Conservation (phyloP, 1,140 invertebrate species). For the Polypedilum vanderplanki region DNA sequence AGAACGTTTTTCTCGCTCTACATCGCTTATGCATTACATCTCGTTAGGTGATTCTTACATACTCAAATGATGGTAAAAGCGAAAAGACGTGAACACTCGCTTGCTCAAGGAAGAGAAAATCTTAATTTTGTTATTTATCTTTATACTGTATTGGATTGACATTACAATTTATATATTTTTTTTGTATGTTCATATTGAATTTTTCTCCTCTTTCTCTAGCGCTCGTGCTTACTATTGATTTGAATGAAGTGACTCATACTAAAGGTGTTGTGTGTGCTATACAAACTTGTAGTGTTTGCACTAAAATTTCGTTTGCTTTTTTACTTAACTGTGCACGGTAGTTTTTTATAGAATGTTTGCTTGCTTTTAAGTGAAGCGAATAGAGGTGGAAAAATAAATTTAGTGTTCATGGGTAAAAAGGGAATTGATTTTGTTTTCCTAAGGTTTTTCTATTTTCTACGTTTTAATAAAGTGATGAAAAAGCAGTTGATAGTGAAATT, state of each 20-base stretch:
- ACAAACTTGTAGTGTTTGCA: too few species aligned
- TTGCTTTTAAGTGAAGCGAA: too few species aligned
- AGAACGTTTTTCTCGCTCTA: not conserved
- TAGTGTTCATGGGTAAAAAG: too few species aligned
- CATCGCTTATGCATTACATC: constrained; percentile 23
- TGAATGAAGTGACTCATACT: not conserved
- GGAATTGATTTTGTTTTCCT: too few species aligned
- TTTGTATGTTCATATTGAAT: not conserved
- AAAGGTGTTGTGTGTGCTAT: too few species aligned
- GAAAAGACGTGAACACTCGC: not conserved
- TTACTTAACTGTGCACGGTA: too few species aligned
- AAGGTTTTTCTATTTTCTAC: too few species aligned
- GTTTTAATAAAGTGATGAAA: too few species aligned
- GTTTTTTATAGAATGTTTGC: too few species aligned
- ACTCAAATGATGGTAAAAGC: not conserved
- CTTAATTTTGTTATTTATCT: constrained; percentile 24
- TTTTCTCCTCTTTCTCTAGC: not conserved
- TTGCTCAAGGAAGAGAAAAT: not conserved
- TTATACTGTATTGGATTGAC: constrained; percentile 13
- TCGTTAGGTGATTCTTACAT: not conserved
- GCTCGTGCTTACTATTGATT: not conserved
- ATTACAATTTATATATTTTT: constrained; percentile 27
- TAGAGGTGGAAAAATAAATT: too few species aligned
- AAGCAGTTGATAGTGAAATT: too few species aligned
- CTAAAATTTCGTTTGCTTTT: too few species aligned